Evolutionary conservation across 37 sponge, comb jelly and placozoan species (phyloP).

Genomic region (Hormiphora californensis): DNA sequence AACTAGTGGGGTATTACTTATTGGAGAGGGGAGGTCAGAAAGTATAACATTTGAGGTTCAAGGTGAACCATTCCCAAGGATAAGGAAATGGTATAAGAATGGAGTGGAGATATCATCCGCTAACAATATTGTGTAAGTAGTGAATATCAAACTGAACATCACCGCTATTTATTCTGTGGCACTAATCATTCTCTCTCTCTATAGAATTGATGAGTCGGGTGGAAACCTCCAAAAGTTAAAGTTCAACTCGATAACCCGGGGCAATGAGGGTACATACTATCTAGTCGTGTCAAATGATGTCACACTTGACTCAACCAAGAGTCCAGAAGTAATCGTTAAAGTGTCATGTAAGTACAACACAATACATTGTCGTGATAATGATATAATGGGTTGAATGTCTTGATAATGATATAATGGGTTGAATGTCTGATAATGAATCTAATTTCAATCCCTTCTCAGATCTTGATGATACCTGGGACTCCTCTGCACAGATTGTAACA

Average conservation of each 20-base stretch:
- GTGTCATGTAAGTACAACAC: slow-evolving; percentile 17
- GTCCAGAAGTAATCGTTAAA: background rate
- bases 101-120: background rate
- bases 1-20: background rate
- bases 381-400: too few species aligned
- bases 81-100: slow-evolving; percentile 1
- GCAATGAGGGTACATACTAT: background rate
- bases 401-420: too few species aligned
- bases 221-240: background rate
- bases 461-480: background rate
- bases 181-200: background rate
- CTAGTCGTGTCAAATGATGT: background rate
- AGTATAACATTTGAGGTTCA: background rate
- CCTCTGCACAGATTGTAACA: background rate
- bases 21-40: background rate
- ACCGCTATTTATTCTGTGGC: background rate
- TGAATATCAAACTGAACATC: background rate
- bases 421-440: too few species aligned
- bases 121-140: background rate
- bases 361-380: too few species aligned
- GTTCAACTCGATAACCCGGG: background rate
- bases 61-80: background rate
- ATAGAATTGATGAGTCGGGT: background rate
- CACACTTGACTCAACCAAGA: background rate
- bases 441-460: too few species aligned